phyloP scores from a whole-genome alignment of 2,888 invertebrate genomes.

The Melanostoma scalare region DNA sequence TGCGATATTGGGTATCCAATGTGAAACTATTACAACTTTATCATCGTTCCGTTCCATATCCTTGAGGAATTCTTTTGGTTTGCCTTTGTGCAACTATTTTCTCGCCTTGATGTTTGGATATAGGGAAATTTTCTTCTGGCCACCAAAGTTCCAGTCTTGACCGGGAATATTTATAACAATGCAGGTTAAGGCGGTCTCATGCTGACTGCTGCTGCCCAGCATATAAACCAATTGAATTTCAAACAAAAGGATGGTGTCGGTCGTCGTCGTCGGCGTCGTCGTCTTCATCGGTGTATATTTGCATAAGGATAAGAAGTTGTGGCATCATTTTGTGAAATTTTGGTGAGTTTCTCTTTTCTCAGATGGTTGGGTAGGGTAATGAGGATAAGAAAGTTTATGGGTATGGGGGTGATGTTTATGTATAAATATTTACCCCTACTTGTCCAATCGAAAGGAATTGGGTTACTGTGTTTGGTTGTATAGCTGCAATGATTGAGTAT shows the following conservation, averaged over 20 bases:
- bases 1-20: conserved; percentile 26
- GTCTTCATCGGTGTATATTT: conserved; percentile 26
- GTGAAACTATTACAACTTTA: conserved; percentile 12
- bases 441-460: conserved; percentile 13
- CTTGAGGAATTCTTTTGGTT: conserved; percentile 60
- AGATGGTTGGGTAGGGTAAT: conserved; percentile 18
- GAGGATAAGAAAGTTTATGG: conserved; percentile 17
- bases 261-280: neutral
- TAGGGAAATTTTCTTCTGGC: conserved; percentile 41
- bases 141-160: conserved; percentile 47
- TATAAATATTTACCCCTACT: neutral
- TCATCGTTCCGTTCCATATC: conserved; percentile 34
- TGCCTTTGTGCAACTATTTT: conserved; percentile 63
- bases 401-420: conserved; percentile 10
- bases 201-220: conserved; percentile 21
- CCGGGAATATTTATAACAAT: conserved; percentile 54
- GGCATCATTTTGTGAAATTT: conserved; percentile 55
- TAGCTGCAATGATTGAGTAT: conserved; percentile 49
- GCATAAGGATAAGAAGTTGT: conserved; percentile 59
- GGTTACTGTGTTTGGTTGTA: conserved; percentile 21
- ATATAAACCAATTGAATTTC: conserved; percentile 63
- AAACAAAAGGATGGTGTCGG: conserved; percentile 7
- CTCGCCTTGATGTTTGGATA: conserved; percentile 57
- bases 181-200: conserved; percentile 31
- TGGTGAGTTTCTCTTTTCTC: conserved; percentile 36